Percentiles rank a stretch among this genome's conserved stretches.
phyloP scores from a whole-genome alignment of 2,888 invertebrate species.

The Cantharis nigra region DNA sequence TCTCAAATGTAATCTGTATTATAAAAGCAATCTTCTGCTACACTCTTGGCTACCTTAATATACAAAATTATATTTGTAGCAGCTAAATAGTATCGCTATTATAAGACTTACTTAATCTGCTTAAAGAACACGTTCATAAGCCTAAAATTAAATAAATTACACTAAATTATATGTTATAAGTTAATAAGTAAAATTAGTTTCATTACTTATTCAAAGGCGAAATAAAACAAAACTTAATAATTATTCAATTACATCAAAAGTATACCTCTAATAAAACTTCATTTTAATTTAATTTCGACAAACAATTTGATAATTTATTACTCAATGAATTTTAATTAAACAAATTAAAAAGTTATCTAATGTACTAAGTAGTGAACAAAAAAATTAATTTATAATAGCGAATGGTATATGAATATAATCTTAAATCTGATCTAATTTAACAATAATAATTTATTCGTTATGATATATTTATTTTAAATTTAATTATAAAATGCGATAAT shows the following conservation, averaged over 20 bases:
- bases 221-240: conserved; percentile 11
- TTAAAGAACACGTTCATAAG: conserved; percentile 5
- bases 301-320: neutral
- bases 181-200: conserved; percentile 25
- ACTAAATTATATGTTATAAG: conserved; percentile 21
- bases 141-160: conserved; percentile 18
- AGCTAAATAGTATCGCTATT: conserved; percentile 13
- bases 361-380: neutral
- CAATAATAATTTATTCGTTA: conserved; percentile 12
- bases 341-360: neutral
- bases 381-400: conserved; percentile 5
- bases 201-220: conserved; percentile 18
- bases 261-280: conserved; percentile 4
- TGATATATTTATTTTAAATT: conserved; percentile 24
- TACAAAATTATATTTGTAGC: conserved; percentile 7
- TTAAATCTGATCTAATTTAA: conserved; percentile 19
- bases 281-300: neutral
- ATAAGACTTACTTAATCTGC: conserved; percentile 5
- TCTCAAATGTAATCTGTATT: conserved; percentile 28
- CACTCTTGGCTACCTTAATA: conserved; percentile 7
- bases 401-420: conserved; percentile 7
- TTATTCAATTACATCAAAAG: conserved; percentile 15
- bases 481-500: conserved; percentile 27
- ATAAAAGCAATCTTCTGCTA: conserved; percentile 6
- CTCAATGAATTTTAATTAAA: neutral